Evolutionary conservation across 2,113 vertebrate genomes (phyloP), one percentile per base, ranked within the genome.

Genomic region (Strix aluco): DNA sequence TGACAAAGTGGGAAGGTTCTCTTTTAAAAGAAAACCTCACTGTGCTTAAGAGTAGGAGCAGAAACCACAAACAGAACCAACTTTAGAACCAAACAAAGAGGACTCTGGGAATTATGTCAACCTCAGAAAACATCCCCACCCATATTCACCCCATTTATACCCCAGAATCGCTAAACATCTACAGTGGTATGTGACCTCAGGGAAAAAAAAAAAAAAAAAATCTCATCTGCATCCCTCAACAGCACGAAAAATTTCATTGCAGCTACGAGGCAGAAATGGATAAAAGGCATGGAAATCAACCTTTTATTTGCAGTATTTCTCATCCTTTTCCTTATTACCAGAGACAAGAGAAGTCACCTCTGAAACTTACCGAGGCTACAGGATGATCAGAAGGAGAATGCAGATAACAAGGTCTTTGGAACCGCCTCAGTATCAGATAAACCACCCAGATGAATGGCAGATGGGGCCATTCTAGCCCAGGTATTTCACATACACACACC

Each of bases 331-430:
- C 30, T 58, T 73, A 51, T 5, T 81, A 46, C 26, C 25, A 10
- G 34, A 79, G 34, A 63, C n/a, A 49, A 23, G 54, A 78, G 40
- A 69, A 81, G 55, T 38, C 73, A 63, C 40, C 75, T 51, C 72
- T 8, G 32, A 82, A 95, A 95, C 94, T 96, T 71, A 95, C 89
- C 95, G 32, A 88, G 17, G 29, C 67, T 74, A 71, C 63, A 32
- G 67, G 51, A 72, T 7, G 72, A 69, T 46, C 70, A 38, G 70
- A 11, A 81, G 70, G 13, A 89, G 67, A 72, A 75, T 2, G 74
- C 46, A 40, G 58, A 25, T n/a, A 77, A 23, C 57, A 2, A 55
- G 40, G n/a, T 81, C 52, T 54, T 42, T 27, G 44, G 84, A 71
- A 67, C 38, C 13, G 23, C 81, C 93, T 72, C 84, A 2, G 61